Evolutionary conservation across 2,797 vertebrate genomes (phyloP).

Genomic region (Micropoecilia bifurca): DNA sequence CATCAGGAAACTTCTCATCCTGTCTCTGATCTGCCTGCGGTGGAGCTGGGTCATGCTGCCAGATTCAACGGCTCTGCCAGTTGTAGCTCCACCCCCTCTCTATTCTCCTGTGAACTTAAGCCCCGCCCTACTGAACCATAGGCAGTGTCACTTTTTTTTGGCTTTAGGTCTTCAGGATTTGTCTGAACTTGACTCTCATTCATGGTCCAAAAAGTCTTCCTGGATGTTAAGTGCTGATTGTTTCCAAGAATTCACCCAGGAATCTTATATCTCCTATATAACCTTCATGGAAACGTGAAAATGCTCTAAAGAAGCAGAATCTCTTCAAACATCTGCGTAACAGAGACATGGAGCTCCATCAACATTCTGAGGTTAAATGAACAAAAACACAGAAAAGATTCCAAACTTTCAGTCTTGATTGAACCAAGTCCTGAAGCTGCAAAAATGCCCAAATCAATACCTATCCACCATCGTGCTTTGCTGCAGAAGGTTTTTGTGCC

Average conservation of each 20-base stretch:
- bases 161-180: neutral
- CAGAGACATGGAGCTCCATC: neutral
- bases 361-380: neutral
- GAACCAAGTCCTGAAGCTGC: neutral
- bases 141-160: neutral
- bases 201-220: neutral
- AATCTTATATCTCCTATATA: neutral
- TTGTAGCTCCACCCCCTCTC: constrained; percentile 2
- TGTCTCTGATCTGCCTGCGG: neutral
- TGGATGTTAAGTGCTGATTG: neutral
- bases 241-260: neutral
- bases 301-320: neutral
- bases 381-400: neutral
- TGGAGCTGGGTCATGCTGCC: neutral
- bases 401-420: neutral
- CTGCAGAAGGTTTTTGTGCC: neutral
- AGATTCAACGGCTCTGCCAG: neutral
- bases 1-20: neutral
- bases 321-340: neutral
- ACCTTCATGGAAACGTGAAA: neutral
- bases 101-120: too few species aligned
- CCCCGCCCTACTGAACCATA: neutral
- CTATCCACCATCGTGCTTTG: neutral
- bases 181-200: constrained; percentile 1
- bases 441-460: neutral